phyloP scores from a whole-genome alignment of 2,888 invertebrate species.

The Molanna angustata region DNA sequence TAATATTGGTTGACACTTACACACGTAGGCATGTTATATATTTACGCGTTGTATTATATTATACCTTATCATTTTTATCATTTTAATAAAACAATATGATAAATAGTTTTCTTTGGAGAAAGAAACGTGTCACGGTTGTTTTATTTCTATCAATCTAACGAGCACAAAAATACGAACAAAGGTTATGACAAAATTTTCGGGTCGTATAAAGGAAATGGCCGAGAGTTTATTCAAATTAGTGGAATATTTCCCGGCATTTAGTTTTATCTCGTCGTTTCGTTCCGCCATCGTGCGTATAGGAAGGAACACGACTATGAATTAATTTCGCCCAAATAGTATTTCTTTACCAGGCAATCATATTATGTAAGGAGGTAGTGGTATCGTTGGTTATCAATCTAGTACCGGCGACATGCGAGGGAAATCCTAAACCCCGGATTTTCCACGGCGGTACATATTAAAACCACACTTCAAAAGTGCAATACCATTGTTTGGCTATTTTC shows the following conservation, averaged over 20 bases:
- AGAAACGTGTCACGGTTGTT: too few species aligned
- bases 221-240: constrained; percentile 11
- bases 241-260: constrained; percentile 18
- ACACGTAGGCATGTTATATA: too few species aligned
- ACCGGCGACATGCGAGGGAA: constrained; percentile 15
- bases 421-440: constrained; percentile 10
- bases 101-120: too few species aligned
- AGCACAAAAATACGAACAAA: too few species aligned
- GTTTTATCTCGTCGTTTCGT: constrained; percentile 27
- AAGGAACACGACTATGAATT: constrained; percentile 27
- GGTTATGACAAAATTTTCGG: too few species aligned
- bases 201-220: constrained; percentile 1
- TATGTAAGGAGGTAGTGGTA: constrained; percentile 20
- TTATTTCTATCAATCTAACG: too few species aligned
- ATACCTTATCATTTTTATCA: too few species aligned
- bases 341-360: constrained; percentile 17
- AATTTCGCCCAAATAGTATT: constrained; percentile 21
- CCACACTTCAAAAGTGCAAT: too few species aligned
- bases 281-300: constrained; percentile 23
- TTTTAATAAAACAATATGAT: too few species aligned
- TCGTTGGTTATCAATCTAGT: constrained; percentile 29
- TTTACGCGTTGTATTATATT: too few species aligned
- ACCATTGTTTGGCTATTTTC: too few species aligned
- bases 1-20: too few species aligned
- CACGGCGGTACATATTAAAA: background rate